These are phyloP conservation scores for Callinectes sapidus DNA, from an alignment of 2,888 invertebrate species.

Conservation along the genomic window DNA sequence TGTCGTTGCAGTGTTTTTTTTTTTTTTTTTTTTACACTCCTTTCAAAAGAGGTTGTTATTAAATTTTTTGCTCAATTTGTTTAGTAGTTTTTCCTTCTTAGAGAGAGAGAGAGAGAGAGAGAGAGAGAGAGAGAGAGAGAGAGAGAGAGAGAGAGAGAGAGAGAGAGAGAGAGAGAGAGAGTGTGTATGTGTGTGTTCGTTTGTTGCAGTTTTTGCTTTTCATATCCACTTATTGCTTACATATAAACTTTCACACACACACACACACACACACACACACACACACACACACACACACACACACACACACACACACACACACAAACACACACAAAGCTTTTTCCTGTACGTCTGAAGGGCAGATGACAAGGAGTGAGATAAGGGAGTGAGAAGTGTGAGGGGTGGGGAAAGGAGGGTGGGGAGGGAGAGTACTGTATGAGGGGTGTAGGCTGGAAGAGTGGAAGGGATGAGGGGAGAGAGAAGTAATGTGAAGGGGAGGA, in stretches of 20 bases:
- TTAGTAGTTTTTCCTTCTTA: neutral
- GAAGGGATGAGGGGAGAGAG: neutral
- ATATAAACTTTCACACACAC: neutral
- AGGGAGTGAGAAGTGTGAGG: constrained; percentile 12
- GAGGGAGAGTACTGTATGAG: neutral
- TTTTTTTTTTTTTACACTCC: neutral
- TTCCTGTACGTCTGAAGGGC: constrained; percentile 25
- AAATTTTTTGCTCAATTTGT: neutral
- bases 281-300: constrained; percentile 23
- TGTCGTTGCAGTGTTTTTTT: neutral
- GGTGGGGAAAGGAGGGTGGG: neutral
- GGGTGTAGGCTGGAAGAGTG: neutral
- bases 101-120: neutral
- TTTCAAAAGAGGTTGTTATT: neutral
- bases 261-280: constrained; percentile 29
- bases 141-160: neutral
- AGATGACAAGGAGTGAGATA: constrained; percentile 8
- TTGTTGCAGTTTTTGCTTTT: neutral
- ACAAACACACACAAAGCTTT: neutral
- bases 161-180: neutral
- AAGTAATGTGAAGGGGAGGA: neutral
- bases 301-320: neutral
- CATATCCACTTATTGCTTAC: neutral
- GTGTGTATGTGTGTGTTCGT: neutral
- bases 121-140: neutral